Evolutionary conservation across 2,888 invertebrate species (phyloP).

Genomic region (Eilema sororculum): DNA sequence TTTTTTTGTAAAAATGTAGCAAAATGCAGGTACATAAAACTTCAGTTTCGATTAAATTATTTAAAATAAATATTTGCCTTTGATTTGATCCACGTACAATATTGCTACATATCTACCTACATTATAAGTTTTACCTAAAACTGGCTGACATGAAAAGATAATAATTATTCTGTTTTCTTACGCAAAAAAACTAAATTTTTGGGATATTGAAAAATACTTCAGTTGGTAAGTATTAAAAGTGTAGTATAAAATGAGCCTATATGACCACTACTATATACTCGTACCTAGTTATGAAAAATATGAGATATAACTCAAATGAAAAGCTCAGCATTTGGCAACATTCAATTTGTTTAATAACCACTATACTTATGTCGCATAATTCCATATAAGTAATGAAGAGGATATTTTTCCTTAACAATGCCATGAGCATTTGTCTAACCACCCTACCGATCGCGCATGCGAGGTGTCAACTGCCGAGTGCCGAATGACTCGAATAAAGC

Average conservation of each 20-base stretch:
- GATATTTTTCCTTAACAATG: neutral
- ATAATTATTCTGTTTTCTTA: no score
- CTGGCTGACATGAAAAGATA: neutral
- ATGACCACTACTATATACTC: neutral
- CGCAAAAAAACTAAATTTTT: no score
- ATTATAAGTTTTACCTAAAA: neutral
- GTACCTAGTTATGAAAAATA: neutral
- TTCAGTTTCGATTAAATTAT: neutral
- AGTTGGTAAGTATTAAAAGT: no score
- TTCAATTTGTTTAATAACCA: conserved; percentile 43
- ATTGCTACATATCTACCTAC: no score
- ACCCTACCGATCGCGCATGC: neutral
- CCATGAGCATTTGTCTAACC: conserved; percentile 2
- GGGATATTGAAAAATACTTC: no score
- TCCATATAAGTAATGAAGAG: conserved; percentile 13
- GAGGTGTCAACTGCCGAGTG: neutral
- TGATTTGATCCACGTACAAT: no score
- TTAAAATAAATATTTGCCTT: no score
- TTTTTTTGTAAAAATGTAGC: no score
- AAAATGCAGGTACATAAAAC: no score
- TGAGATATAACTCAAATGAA: no score
- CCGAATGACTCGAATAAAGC: neutral
- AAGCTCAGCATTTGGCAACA: neutral
- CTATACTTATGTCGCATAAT: neutral
- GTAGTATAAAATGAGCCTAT: no score